These are phyloP conservation scores for Halichoerus grypus DNA, from an alignment of 2,113 vertebrate species.

Conservation along the genomic window DNA sequence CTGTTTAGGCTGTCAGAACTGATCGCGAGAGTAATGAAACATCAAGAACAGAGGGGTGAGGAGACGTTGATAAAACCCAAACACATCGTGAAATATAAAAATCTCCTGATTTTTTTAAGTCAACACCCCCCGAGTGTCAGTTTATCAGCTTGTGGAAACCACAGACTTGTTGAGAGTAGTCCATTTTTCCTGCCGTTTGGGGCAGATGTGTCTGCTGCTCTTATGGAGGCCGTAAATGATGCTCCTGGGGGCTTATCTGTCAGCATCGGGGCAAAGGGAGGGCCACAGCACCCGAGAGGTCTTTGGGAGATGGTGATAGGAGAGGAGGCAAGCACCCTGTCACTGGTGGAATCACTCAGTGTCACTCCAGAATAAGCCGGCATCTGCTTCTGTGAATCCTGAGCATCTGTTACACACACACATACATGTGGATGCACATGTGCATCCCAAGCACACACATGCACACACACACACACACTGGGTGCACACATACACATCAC, in stretches of 20 bases:
- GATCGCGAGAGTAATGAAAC: slow-evolving; percentile 70
- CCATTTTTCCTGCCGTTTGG: background rate
- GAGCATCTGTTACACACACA: background rate
- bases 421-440: fast-evolving
- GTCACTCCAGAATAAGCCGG: background rate
- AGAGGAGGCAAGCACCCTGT: background rate
- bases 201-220: background rate
- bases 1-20: slow-evolving; percentile 79
- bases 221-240: slow-evolving; percentile 11
- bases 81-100: slow-evolving; percentile 37
- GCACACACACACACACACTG: fast-evolving
- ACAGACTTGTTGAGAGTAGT: background rate
- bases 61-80: slow-evolving; percentile 71
- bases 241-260: background rate
- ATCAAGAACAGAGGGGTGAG: slow-evolving; percentile 71
- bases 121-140: slow-evolving; percentile 33
- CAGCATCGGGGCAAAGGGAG: background rate
- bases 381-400: background rate
- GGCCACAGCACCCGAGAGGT: background rate
- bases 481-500: no score
- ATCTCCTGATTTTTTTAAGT: slow-evolving; percentile 69
- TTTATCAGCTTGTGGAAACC: slow-evolving; percentile 53
- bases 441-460: no score
- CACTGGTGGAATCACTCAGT: background rate
- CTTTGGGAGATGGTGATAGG: slow-evolving; percentile 8